These are phyloP conservation scores for Eucera pruinosa DNA, from an alignment of 2,888 invertebrate genomes.

Conservation along the genomic window DNA sequence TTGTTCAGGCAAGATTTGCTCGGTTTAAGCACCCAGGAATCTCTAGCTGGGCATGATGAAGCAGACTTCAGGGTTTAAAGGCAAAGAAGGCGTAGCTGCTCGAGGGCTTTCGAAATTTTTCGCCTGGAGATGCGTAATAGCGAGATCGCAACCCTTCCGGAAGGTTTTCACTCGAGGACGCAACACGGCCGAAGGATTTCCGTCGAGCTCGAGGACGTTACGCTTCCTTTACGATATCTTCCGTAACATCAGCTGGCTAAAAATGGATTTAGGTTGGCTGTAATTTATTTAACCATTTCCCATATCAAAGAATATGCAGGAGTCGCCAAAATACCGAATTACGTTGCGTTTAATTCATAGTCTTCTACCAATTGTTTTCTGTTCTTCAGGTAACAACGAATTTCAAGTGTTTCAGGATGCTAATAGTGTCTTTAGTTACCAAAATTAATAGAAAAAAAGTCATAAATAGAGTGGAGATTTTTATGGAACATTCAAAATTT, in stretches of 20 bases:
- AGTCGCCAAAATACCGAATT: too few species aligned
- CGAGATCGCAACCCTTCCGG: slow-evolving; percentile 24
- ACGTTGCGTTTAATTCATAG: too few species aligned
- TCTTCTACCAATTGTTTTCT: too few species aligned
- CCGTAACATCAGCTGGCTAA: background rate
- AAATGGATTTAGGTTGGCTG: background rate
- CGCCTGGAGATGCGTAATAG: slow-evolving; percentile 15
- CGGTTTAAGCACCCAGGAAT: slow-evolving; percentile 32
- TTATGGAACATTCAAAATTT: too few species aligned
- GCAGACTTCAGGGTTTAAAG: slow-evolving; percentile 22
- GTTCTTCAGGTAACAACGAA: too few species aligned
- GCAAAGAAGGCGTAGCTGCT: slow-evolving; percentile 32
- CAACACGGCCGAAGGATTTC: slow-evolving; percentile 42
- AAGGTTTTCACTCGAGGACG: slow-evolving; percentile 44
- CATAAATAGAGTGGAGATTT: too few species aligned
- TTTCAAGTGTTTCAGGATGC: too few species aligned
- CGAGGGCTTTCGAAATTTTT: slow-evolving; percentile 49
- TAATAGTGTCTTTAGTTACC: too few species aligned
- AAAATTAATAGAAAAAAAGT: too few species aligned
- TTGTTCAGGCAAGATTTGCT: slow-evolving; percentile 37
- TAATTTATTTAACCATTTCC: background rate
- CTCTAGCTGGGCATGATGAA: slow-evolving; percentile 42
- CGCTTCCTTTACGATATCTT: slow-evolving; percentile 12
- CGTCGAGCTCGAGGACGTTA: slow-evolving; percentile 21
- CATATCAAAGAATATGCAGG: too few species aligned